Percentiles rank a stretch among this genome's conserved stretches.
Evolutionary conservation across 2,797 vertebrate species (phyloP).

Genomic region (Discoglossus pictus): DNA sequence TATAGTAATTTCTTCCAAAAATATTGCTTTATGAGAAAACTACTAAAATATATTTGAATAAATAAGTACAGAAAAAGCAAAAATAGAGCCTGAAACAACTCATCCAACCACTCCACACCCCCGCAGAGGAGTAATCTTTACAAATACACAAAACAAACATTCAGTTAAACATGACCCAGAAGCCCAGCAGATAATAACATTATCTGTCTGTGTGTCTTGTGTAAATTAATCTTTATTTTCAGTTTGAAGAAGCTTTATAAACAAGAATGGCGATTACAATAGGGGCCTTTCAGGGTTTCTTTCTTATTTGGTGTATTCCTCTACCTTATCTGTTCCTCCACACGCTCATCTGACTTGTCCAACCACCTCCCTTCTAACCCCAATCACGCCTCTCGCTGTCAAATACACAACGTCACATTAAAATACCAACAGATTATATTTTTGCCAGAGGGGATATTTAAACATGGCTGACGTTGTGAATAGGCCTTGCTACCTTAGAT

Average conservation of each 20-base stretch:
- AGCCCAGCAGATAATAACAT: background rate
- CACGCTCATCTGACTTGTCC: background rate
- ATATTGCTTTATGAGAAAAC: no score
- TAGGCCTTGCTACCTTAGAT: conserved; percentile 30
- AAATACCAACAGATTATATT: conserved; percentile 29
- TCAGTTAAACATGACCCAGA: no score
- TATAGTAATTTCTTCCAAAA: no score
- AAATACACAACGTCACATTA: conserved; percentile 9
- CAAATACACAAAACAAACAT: no score
- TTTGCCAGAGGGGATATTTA: conserved; percentile 37
- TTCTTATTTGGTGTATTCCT: background rate
- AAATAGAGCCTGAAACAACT: background rate
- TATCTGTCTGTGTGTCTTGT: conserved; percentile 22
- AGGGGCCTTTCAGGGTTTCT: conserved; percentile 7
- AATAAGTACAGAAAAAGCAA: background rate
- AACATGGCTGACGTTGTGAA: conserved; percentile 24
- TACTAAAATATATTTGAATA: no score
- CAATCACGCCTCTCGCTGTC: conserved; percentile 39
- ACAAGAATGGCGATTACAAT: background rate
- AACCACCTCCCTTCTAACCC: background rate
- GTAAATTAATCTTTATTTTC: conserved; percentile 35
- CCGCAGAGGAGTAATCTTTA: no score
- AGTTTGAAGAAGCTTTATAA: conserved; percentile 23
- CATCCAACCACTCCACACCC: no score
- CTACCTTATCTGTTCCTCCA: conserved; percentile 1